Evolutionary conservation across 2,888 invertebrate genomes (phyloP), one percentile per base, ranked within the genome.

Genomic region (Athrips mouffetella): DNA sequence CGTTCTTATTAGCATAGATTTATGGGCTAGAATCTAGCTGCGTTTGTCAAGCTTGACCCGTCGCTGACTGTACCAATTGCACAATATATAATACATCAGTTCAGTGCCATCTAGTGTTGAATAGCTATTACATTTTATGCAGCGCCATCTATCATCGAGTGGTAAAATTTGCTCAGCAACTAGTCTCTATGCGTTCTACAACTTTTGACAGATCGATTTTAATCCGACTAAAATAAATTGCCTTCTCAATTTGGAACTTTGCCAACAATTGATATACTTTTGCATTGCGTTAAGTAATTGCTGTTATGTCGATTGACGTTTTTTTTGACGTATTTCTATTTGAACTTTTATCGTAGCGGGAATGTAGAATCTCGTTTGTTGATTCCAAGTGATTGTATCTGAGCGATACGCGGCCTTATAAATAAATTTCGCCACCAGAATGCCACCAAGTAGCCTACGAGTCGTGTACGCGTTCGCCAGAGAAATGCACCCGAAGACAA

Each of bases 391-490:
- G 87, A 87, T 87, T 84, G 85, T 83, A 70, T 60, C 67, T 74
- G 71, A 74, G 64, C 60, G 73, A 67, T 76, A 70, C 73, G 74
- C 75, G 74, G 71, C 76, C 79, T 69, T 85, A 81, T 84, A 86
- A 78, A 80, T 81, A 81, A 78, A 80, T 74, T 75, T 76, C 75
- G 69, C 73, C 63, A 62, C 65, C 77, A 87, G 65, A 75, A 88
- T 88, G 88, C 88, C 88, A 70, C 87, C 89, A 74, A 89, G 89
- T 80, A 89, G 89, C 78, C 80, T 89, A 76, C 90, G 91, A 80
- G 91, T 91, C 56, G 91, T 93, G 63, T 94, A 93, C 89, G 93
- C 93, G 71, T 94, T 94, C 88, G 93, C 93, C 51, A 90, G 92
- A 83, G 92, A 92, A 90, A 92, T 93, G 92, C 93, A 94, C 75